A percentile compares a stretch with the other conserved stretches of the same genome.
These are phyloP conservation scores for Xiphophorus couchianus DNA, from an alignment of 2,113 vertebrate genomes.

Conservation along the genomic window DNA sequence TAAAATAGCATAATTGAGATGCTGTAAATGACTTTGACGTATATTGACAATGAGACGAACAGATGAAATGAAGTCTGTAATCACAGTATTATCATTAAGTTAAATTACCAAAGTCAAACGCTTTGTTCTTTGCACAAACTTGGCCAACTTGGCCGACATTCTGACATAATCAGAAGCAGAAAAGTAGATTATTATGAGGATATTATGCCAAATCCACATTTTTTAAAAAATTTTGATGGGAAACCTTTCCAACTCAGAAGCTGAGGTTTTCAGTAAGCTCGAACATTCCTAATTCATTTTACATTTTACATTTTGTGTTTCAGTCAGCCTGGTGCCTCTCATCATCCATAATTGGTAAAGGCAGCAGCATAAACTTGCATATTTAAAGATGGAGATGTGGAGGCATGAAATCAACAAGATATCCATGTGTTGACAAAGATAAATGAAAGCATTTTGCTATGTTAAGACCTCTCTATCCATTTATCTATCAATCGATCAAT, in stretches of 20 bases:
- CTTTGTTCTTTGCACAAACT: background rate
- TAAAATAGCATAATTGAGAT: too few relatives aligned
- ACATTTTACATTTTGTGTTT: background rate
- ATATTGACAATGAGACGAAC: background rate
- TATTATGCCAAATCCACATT: background rate
- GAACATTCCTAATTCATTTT: background rate
- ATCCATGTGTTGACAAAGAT: background rate
- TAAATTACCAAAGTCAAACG: background rate
- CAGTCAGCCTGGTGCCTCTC: background rate
- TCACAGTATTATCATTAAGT: background rate
- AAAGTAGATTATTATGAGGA: background rate
- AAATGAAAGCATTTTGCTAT: background rate
- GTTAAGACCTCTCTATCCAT: too few relatives aligned
- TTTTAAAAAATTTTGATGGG: background rate
- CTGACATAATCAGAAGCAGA: background rate
- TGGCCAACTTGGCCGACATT: too few relatives aligned
- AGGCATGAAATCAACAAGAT: background rate
- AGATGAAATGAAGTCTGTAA: background rate
- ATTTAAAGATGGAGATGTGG: too few relatives aligned
- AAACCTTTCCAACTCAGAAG: background rate
- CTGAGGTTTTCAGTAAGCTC: too few relatives aligned
- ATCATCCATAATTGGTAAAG: background rate
- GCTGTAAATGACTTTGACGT: too few relatives aligned
- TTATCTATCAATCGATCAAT: too few relatives aligned
- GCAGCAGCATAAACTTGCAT: background rate